Base-by-base conservation (phyloP, 2,113 vertebrate genomes). In the Myiozetetes cayanensis region DNA sequence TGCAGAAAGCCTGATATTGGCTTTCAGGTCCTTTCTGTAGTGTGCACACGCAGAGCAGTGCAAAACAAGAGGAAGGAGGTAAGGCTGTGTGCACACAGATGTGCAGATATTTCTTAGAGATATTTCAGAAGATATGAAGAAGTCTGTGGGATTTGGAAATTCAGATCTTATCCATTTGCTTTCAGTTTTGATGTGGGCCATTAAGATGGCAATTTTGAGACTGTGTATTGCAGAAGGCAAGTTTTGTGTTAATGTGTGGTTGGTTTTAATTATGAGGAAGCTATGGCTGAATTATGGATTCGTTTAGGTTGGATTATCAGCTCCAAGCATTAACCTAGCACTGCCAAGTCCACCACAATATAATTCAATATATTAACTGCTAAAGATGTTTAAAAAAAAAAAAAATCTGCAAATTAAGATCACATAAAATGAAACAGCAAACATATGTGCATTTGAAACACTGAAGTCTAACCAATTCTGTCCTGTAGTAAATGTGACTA, bases 251-350 rank as follows among this genome's bases (percentile, higher is more conserved):
- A 23, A 30, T 31, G 41, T 28, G 39, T 74, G 24, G n/a, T 80
- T 63, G 41, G 5, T 78, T 79, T 62, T 75, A 62, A 30, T 95
- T 75, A 63, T 30, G 44, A 85, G 43, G 83, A 90, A 68, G 43
- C 31, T 70, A 41, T 81, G 49, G 8, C 68, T 62, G 49, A 81
- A 55, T 81, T 87, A 70, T 68, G 33, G 43, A 55, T 74, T 80
- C 41, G 25, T 43, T 90, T 33, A 80, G 37, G 27, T 39, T 80
- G 61, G 61, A 62, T 75, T 62, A 62, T 68, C 62, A 62, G 21
- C 41, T 81, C 43, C 43, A 49, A 1, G 47, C 9, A 43, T 75
- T 62, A 56, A 86, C 35, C 23, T 21, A 63, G 35, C 41, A 25
- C 47, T 80, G 31, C 53, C 12, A 86, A 46, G 31, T 28, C 22